Evolutionary conservation across 1,140 invertebrate species (phyloP), one percentile per base, ranked within the genome.

Genomic region (Drosophila sproati): DNA sequence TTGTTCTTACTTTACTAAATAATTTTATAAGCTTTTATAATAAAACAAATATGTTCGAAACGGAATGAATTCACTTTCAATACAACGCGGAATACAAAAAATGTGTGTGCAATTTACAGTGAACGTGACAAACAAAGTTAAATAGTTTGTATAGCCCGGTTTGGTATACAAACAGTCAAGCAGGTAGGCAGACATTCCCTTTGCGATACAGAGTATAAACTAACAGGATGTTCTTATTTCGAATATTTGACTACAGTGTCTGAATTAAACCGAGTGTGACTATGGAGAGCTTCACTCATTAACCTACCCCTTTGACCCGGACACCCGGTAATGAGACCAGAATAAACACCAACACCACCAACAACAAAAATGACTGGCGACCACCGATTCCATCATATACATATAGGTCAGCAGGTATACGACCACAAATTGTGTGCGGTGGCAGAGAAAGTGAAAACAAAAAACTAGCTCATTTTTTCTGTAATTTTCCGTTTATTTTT

Each of bases 391-490:
- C 67, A 45, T 45, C 43, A 20, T 20, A 60, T 32, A 12, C 28
- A 35, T 8, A 37, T 43, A 10, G 6, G 37, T 39, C 2, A 6
- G 6, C 8, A 2, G 2, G 7, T 43, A 43, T 43, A 20, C 20
- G 10, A 1, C 43, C 32, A 45, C 43, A 60, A 60, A 48, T 48
- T 82, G 74, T 76, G 51, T 79, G 74, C 69, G 64, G 64, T 50
- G 76, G 54, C 70, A 85, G 81, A 89, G 83, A 88, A 88, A 88
- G 83, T 88, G 80, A 87, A 87, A 86, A 82, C 54, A 43, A 28
- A 8, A 60, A 50, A 68, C 32, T 7, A 67, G 59, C 66, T 72
- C 6, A n/a, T 43, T 43, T 52, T 50, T 59, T 28, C 31, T 50
- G 75, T 82, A 77, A 82, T 87, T 88, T 87, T 86, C 82, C 79